Percentiles rank a stretch among this genome's conserved stretches.
Conservation (phyloP, 64 coral and sea anemone genomes). For the Porites lutea region DNA sequence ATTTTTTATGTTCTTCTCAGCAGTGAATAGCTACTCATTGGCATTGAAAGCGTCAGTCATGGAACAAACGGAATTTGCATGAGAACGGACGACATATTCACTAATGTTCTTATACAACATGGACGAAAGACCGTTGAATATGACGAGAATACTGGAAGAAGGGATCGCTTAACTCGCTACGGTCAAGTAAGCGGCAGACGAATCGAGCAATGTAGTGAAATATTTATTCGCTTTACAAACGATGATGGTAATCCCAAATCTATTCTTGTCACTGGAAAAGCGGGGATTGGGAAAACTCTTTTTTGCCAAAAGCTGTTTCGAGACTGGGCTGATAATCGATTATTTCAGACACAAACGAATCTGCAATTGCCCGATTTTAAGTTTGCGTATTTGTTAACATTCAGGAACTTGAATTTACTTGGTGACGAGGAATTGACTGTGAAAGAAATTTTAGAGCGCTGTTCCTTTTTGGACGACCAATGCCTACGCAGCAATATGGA, state of each 20-base stretch:
- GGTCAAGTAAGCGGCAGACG: neutral
- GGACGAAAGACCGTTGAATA: neutral
- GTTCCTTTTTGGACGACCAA: slow-evolving; percentile 19
- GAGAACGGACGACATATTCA: slow-evolving; percentile 61
- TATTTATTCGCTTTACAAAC: neutral
- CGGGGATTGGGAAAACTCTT: slow-evolving; percentile 57
- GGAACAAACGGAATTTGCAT: slow-evolving; percentile 27
- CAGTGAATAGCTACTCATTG: neutral
- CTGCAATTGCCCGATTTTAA: slow-evolving; percentile 20
- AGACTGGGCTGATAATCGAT: slow-evolving; percentile 41
- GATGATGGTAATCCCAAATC: neutral
- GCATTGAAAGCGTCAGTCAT: slow-evolving; percentile 35
- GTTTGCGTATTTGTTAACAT: slow-evolving; percentile 37
- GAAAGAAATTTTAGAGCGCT: slow-evolving; percentile 5
- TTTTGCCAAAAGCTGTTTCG: slow-evolving; percentile 42
- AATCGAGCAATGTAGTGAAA: slow-evolving; percentile 12
- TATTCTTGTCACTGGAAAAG: slow-evolving; percentile 56
- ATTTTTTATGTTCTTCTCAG: neutral
- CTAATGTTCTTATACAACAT: slow-evolving; percentile 18
- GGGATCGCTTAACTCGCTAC: neutral
- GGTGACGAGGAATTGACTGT: neutral
- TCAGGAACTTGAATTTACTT: slow-evolving; percentile 32
- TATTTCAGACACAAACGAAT: slow-evolving; percentile 11
- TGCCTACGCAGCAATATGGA: slow-evolving; percentile 3
- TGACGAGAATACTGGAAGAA: neutral